Evolutionary conservation across 30 jellyfish, hydroid and myxozoan species (phyloP), one percentile per base, ranked within the genome.

Genomic region (Mastigias papua): DNA sequence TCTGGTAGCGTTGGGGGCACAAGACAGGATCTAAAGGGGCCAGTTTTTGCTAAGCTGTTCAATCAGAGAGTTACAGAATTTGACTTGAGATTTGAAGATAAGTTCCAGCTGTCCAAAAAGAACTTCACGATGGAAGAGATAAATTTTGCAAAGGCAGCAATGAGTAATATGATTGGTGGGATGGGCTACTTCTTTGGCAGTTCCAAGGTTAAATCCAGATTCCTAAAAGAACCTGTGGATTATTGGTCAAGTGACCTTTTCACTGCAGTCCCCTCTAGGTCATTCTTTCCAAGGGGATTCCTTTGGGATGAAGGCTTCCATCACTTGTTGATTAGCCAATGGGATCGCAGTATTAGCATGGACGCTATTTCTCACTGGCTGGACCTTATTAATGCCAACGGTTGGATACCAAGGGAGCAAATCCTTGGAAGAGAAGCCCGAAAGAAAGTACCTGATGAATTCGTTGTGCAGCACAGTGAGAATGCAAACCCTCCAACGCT

Each of bases 361-460:
- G 93, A 94, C 48, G 96, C 89, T 37, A 71, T 94, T 21, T 64
- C 97, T 16, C 99, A 94, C 65, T 94, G 99, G 99, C 94, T 94
- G 26, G 97, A 94, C 75, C 89, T 94, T 4, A 76, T 94, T 76
- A 94, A 94, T 80, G 90, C 88, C 2, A 86, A 94, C 34, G 99
- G 99, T 20, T 94, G 99, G 99, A 94, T 94, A 84, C 99, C 99
- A 9, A 91, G 99, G 19, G 99, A 94, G 76, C 99, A 94, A 80
- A 94, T 94, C 27, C 96, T 94, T 31, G 99, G 99, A 46, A 57
- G 69, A 10, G 99, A 94, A 80, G 99, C 99, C 73, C 78, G 95
- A 74, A 82, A 90, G 85, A 89, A 90, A 49, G 99, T 94, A 5
- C 99, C 99, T 19, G 97, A 84, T 48, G 99, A 94, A 64, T 94